Base-by-base conservation (phyloP, 2,797 vertebrate genomes). In the Lepus townsendii region DNA sequence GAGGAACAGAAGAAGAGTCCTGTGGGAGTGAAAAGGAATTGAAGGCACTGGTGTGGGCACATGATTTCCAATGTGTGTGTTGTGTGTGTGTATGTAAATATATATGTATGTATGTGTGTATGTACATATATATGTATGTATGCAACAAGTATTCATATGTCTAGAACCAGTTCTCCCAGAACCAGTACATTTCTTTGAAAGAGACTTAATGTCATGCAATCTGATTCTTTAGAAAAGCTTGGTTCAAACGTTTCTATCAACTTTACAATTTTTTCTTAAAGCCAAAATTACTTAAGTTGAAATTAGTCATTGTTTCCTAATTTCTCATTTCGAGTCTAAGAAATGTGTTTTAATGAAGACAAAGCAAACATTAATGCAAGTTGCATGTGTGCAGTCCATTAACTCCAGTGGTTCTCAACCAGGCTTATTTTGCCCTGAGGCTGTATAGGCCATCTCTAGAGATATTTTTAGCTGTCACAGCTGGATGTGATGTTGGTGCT, bases 241-340 rank as follows among this genome's bases (percentile, higher is more conserved):
- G 9, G 1, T 84, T 79, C 30, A 73, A 93, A 42, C 17, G 68
- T 90, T 94, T 87, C 83, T 47, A 50, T 83, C 73, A 89, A 24
- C 30, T 72, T 80, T 71, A 3, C 24, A 60, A 10, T 12, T 35
- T 60, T 90, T n/a, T 60, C 20, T 71, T 85, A 42, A 89, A 87
- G 50, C 5, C 57, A 94, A 76, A 26, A 22, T 54, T 62, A 17
- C 91, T 85, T 83, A 82, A 69, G 85, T 85, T 85, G 19, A 95
- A 96, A 72, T 97, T 4, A 88, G 5, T 91, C 47, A 66, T 83
- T 57, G 5, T 85, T 83, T 94, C n/a, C 11, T 38, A 38, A 26
- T 73, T 90, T 84, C 42, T 88, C 26, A 79, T 85, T 84, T 71
- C 38, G 17, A 78, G 11, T 62, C 20, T 17, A 32, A 24, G n/a